Base-by-base conservation (phyloP, 2,888 invertebrate genomes). In the Neria commutata region DNA sequence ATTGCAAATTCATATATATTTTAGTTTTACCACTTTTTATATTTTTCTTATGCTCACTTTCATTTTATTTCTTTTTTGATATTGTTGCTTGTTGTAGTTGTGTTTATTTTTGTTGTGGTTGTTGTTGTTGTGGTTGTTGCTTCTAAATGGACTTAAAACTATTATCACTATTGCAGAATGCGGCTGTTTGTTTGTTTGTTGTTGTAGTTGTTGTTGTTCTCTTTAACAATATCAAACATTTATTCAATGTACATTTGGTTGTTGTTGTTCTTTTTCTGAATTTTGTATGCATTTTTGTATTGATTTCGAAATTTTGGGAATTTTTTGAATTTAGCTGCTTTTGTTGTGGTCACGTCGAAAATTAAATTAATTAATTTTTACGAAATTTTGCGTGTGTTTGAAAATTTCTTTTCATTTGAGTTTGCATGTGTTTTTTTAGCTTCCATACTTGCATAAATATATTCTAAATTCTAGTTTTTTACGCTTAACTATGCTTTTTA, bases 111-210 rank as follows among this genome's bases (percentile, higher is more conserved):
- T 55, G n/a, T 64, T 50, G 37, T 55, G 42, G 61, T 64, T 71
- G 66, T 65, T 68, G 66, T 67, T 50, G 58, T 67, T 24, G 37
- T 55, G 42, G 53, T 42, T 37, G 37, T 37, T 63, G 62, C 54
- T 42, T 58, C 54, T 42, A 69, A 67, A 61, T 63, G 65, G 60
- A 73, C 79, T 77, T 78, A 78, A 74, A 80, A 79, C 80, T 80
- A 80, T 80, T 80, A 80, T 80, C 80, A 80, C 80, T 80, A 80
- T 80, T 80, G 80, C 79, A 80, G 80, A 79, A 80, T 74, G 74
- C 76, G 72, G 72, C 72, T 75, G 75, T 77, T 29, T 24, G 26
- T 17, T 46, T 19, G 24, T 33, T 33, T 6, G 16, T 16, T 16
- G 25, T 53, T 58, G 17, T 57, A 50, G 25, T 52, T 56, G 59